Evolutionary conservation across 2,113 vertebrate species (phyloP), one percentile per base, ranked within the genome.

Genomic region (Gymnocephalus cernua): DNA sequence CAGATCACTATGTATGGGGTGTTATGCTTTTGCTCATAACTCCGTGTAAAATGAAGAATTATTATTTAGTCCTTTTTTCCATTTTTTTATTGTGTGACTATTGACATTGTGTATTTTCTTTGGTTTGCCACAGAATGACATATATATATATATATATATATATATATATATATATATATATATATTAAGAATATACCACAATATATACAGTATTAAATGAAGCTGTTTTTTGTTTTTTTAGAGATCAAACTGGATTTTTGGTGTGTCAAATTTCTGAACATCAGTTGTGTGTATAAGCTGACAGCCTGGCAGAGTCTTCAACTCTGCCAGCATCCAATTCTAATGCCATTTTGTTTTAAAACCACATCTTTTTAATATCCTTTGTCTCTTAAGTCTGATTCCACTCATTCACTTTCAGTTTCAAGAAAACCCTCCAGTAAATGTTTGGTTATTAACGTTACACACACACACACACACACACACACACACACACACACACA

Each of bases 11-110:
- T 93, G 88, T 92, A 79, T 86, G 86, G 89, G 88, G 88, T 50
- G 93, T 95, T 95, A 93, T 94, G 92, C 82, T 92, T 90, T 93
- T 93, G 93, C 92, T 94, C 94, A 94, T 93, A 93, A 95, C 95
- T 93, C 92, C 87, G 79, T 96, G 93, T 89, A 92, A 94, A 95
- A 95, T 96, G 95, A 96, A 96, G 95, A 95, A 95, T 95, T 93
- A 95, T 95, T 92, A 92, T 96, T 94, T 93, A 91, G 90, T 94
- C 86, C 85, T 88, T 76, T 86, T 87, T 87, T 87, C 79, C 90
- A 89, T 90, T 82, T 87, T 91, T 90, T 94, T 85, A 90, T 89
- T 93, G 92, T 95, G 90, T 95, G 93, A 93, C 92, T 91, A 92
- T 93, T 94, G 92, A 93, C 84, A 93, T 84, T 94, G 89, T 94